Conservation (phyloP, 2,113 vertebrate species). For the Microcebus jonahi region DNA sequence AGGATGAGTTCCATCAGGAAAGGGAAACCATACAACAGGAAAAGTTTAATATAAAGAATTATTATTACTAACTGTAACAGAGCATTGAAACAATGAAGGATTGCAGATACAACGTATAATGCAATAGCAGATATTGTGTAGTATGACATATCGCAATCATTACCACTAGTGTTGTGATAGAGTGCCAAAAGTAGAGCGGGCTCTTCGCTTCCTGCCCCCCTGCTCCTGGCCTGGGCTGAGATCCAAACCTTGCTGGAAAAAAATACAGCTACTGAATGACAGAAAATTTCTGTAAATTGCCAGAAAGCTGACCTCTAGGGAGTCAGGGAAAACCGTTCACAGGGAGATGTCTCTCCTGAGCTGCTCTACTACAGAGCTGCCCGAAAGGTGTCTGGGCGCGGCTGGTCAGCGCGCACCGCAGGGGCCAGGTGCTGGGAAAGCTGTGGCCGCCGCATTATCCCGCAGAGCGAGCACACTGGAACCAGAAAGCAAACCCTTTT, state of each 20-base stretch:
- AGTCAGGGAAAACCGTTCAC: background rate
- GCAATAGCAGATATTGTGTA: background rate
- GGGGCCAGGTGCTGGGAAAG: background rate
- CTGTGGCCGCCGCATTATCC: fast-evolving
- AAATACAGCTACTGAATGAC: background rate
- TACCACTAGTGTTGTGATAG: background rate
- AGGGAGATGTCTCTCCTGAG: background rate
- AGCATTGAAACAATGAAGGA: background rate
- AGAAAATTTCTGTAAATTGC: background rate
- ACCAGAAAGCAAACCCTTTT: background rate
- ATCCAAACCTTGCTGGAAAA: background rate
- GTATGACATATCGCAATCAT: background rate
- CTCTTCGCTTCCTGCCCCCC: background rate
- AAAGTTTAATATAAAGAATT: background rate
- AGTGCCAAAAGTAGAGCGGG: background rate
- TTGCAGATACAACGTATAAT: background rate
- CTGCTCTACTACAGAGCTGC: background rate
- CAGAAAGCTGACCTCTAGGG: background rate
- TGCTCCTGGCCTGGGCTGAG: background rate
- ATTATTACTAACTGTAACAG: background rate
- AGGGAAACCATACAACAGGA: background rate
- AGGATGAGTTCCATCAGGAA: background rate
- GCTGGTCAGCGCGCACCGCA: background rate
- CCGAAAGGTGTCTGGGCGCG: background rate
- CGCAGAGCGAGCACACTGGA: background rate